Evolutionary conservation across 2,888 invertebrate genomes (phyloP).

Genomic region (Troides helena): DNA sequence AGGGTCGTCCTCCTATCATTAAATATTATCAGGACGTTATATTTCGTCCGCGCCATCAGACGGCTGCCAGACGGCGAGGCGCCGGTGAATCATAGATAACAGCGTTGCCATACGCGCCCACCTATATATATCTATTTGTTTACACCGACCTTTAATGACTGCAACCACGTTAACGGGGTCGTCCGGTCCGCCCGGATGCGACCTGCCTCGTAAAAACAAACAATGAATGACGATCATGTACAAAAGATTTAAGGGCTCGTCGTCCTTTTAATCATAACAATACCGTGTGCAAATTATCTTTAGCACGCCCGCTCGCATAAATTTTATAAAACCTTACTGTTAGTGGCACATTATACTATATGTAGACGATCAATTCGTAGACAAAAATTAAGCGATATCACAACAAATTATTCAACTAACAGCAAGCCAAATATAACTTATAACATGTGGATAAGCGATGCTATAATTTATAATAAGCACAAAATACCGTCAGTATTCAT

Average conservation of each 20-base stretch:
- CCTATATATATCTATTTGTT: constrained; percentile 69
- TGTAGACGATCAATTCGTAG: neutral
- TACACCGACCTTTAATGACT: constrained; percentile 73
- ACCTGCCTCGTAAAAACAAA: constrained; percentile 55
- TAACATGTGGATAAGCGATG: no score
- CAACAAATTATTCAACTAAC: no score
- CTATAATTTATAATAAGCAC: no score
- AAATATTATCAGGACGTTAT: constrained; percentile 69
- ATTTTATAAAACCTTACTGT: constrained; percentile 10
- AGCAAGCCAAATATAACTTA: no score
- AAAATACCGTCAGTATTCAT: no score
- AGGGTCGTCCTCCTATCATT: constrained; percentile 55
- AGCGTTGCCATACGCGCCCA: constrained; percentile 64
- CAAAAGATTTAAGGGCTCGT: constrained; percentile 25
- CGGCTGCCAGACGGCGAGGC: constrained; percentile 72
- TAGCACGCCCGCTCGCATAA: constrained; percentile 18
- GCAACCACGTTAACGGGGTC: constrained; percentile 50
- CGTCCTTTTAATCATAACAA: constrained; percentile 23
- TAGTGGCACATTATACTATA: neutral
- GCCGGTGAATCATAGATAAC: constrained; percentile 78
- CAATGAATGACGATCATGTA: constrained; percentile 35
- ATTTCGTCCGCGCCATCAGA: constrained; percentile 70
- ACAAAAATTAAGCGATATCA: neutral
- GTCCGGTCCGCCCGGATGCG: constrained; percentile 49
- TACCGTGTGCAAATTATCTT: constrained; percentile 24